These are phyloP conservation scores for Panopea generosa DNA, from an alignment of 2,888 invertebrate species.

Conservation along the genomic window DNA sequence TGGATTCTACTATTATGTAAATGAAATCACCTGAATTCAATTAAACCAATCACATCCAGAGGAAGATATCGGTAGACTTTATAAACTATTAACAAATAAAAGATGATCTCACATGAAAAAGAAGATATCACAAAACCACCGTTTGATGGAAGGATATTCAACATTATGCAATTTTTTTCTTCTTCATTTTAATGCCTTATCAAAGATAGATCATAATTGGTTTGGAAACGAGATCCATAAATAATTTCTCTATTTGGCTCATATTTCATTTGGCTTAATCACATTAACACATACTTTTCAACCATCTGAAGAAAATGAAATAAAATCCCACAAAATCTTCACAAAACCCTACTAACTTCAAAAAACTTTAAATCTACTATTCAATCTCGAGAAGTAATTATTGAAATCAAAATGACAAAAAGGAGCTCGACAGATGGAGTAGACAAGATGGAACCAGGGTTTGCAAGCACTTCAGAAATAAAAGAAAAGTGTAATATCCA, in stretches of 20 bases:
- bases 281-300: constrained; percentile 9
- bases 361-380: constrained; percentile 10
- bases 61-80: too few species aligned
- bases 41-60: too few species aligned
- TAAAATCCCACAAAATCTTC: background rate
- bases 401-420: constrained; percentile 46
- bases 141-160: too few species aligned
- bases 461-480: constrained; percentile 7
- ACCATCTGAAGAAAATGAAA: constrained; percentile 1
- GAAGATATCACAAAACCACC: too few species aligned
- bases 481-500: background rate
- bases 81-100: too few species aligned
- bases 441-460: constrained; percentile 29
- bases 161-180: too few species aligned
- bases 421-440: constrained; percentile 5
- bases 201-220: constrained; percentile 23
- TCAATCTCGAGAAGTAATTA: constrained; percentile 48
- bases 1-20: too few species aligned
- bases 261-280: constrained; percentile 26
- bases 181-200: constrained; percentile 21
- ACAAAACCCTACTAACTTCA: too few species aligned
- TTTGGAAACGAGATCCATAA: constrained; percentile 39
- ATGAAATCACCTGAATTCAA: too few species aligned
- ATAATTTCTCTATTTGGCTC: constrained; percentile 32
- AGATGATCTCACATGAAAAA: too few species aligned